phyloP scores from a whole-genome alignment of 1,140 invertebrate species.

The Drosophila repletoides region DNA sequence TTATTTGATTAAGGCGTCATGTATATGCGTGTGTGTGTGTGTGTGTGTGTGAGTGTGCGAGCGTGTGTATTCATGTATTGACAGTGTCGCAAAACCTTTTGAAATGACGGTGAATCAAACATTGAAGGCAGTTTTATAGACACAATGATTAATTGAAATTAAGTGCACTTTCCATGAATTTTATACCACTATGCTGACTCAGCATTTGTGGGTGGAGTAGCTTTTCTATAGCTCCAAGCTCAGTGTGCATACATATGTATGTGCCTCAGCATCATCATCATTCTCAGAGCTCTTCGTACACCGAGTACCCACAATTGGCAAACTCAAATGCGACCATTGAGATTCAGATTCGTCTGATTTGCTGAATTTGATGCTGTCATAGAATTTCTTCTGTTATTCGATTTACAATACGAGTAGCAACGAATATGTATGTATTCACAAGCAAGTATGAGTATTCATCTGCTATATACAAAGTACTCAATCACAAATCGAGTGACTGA shows the following conservation, averaged over 20 bases:
- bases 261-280: neutral
- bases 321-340: neutral
- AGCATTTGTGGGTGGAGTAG: neutral
- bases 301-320: conserved; percentile 2
- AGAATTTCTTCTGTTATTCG: conserved; percentile 21
- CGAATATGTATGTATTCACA: too few species aligned
- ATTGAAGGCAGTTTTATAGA: too few species aligned
- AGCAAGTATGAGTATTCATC: neutral
- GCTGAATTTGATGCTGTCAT: conserved; percentile 17
- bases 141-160: too few species aligned
- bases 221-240: neutral
- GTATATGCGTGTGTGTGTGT: too few species aligned
- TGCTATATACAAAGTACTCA: neutral
- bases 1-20: too few species aligned
- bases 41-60: too few species aligned
- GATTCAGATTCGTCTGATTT: conserved; percentile 11
- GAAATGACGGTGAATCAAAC: too few species aligned
- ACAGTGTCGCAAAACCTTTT: too few species aligned
- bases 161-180: neutral
- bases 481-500: conserved; percentile 3
- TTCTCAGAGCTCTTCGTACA: neutral
- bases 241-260: neutral
- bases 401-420: conserved; percentile 12
- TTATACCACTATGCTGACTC: neutral
- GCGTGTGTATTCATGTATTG: too few species aligned